Evolutionary conservation across 2,113 vertebrate genomes (phyloP).

Genomic region (Sakesphorus luctuosus): DNA sequence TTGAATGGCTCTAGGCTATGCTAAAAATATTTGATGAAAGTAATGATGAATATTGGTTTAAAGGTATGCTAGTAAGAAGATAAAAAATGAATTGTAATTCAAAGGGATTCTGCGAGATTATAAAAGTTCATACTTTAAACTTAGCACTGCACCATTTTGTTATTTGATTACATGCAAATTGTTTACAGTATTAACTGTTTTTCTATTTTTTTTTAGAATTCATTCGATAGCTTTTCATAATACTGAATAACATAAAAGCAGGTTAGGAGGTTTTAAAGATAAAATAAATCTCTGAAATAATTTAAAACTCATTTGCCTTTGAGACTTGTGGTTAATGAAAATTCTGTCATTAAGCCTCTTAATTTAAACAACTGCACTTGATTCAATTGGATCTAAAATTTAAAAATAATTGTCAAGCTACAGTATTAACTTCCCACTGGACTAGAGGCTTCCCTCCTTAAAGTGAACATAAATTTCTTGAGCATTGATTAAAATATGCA

Average conservation of each 20-base stretch:
- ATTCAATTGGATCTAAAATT: not conserved
- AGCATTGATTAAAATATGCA: not conserved
- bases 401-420: not conserved
- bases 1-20: not conserved
- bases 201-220: not conserved
- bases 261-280: slow-evolving; percentile 11
- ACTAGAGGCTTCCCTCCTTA: not conserved
- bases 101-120: not conserved
- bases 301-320: slow-evolving; percentile 19
- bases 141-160: not conserved
- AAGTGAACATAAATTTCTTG: not conserved
- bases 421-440: not conserved
- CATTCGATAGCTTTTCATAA: not conserved
- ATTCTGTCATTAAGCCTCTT: slow-evolving; percentile 22
- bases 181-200: not conserved
- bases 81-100: not conserved
- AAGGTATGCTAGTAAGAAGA: not conserved
- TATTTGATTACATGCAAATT: not conserved
- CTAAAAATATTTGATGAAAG: not conserved
- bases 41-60: not conserved
- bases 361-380: slow-evolving; percentile 11
- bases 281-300: slow-evolving; percentile 27
- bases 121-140: not conserved
- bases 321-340: slow-evolving; percentile 41
- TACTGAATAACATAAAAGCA: not conserved